Evolutionary conservation across 2,797 vertebrate genomes (phyloP).

Genomic region (Loriculus beryllinus): DNA sequence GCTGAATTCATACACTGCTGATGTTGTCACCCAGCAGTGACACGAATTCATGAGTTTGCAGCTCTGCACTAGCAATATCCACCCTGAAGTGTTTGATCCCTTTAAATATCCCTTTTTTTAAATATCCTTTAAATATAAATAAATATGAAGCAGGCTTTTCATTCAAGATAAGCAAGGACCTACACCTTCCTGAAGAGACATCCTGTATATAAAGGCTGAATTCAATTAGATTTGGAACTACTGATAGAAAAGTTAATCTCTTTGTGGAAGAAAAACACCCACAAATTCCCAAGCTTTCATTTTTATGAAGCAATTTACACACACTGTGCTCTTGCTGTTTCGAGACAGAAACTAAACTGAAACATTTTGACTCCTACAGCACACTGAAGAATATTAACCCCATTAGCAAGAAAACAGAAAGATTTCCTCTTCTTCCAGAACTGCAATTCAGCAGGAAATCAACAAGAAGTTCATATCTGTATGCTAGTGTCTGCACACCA

Average conservation of each 20-base stretch:
- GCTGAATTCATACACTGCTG: not conserved
- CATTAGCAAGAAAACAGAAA: not conserved
- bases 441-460: not conserved
- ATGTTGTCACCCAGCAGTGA: fast-evolving
- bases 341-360: not conserved
- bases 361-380: not conserved
- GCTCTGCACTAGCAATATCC: not conserved
- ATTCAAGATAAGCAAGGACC: not conserved
- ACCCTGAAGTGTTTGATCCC: not conserved
- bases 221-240: not conserved
- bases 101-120: no score
- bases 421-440: not conserved
- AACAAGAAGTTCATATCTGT: not conserved
- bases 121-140: no score
- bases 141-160: not conserved
- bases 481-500: not conserved
- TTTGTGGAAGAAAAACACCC: not conserved
- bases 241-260: not conserved
- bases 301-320: not conserved
- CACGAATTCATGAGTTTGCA: not conserved
- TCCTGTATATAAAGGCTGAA: fast-evolving
- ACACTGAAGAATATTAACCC: not conserved
- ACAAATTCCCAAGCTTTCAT: fast-evolving
- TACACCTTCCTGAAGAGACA: not conserved
- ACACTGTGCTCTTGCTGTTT: not conserved